phyloP scores from a whole-genome alignment of 2,113 vertebrate genomes.

The Neopipo cinnamomea region DNA sequence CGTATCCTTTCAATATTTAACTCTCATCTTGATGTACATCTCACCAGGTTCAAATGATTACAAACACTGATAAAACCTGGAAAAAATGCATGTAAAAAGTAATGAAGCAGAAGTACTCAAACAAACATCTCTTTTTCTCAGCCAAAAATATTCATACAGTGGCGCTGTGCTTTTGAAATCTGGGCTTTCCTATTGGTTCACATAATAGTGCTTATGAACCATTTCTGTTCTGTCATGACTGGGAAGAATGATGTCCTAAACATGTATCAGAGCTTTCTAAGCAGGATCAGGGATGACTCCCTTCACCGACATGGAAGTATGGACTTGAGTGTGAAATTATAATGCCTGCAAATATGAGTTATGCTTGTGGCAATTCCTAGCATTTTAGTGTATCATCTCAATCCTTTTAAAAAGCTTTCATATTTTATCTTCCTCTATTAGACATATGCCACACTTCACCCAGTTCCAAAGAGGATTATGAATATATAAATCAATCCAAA shows the following conservation, averaged over 20 bases:
- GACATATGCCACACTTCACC: slow-evolving; percentile 15
- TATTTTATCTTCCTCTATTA: slow-evolving; percentile 23
- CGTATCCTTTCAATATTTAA: not conserved
- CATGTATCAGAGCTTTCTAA: not conserved
- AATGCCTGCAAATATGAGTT: slow-evolving; percentile 6
- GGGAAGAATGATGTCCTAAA: not conserved
- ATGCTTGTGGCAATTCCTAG: not conserved
- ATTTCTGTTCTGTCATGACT: not conserved
- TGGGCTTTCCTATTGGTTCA: not conserved
- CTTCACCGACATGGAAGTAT: not conserved
- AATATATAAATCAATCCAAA: slow-evolving; percentile 10
- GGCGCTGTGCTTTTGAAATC: not conserved
- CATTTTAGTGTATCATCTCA: slow-evolving; percentile 21
- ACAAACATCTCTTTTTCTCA: not conserved
- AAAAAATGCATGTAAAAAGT: not conserved
- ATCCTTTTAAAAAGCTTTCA: slow-evolving; percentile 57
- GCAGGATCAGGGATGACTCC: not conserved
- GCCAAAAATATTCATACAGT: not conserved
- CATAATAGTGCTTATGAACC: not conserved
- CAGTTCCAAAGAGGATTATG: slow-evolving; percentile 38
- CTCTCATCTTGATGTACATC: not conserved
- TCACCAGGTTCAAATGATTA: not conserved
- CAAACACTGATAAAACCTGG: not conserved
- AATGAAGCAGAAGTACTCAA: not conserved
- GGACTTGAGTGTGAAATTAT: not conserved